Base-by-base conservation (phyloP, 2,888 invertebrate genomes). In the Zonitis immaculata region DNA sequence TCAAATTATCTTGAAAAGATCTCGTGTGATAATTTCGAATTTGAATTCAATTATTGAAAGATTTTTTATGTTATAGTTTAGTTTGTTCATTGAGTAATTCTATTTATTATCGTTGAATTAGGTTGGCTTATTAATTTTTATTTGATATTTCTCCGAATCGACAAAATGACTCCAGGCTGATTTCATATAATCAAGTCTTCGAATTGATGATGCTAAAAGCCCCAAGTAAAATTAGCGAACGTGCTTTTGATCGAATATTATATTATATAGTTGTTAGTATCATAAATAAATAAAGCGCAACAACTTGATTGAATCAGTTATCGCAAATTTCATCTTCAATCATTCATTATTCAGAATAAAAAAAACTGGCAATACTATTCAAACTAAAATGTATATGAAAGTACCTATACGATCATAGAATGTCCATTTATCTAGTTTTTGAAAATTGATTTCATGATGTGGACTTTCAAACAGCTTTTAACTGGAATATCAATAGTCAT, bases 381-480 rank as follows among this genome's bases (percentile, higher is more conserved):
- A n/a, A n/a, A n/a, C n/a, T n/a, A n/a, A n/a, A n/a, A n/a, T n/a
- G n/a, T n/a, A n/a, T n/a, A n/a, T n/a, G n/a, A n/a, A n/a, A n/a
- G n/a, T n/a, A n/a, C n/a, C n/a, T n/a, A n/a, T n/a, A n/a, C n/a
- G n/a, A n/a, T n/a, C n/a, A n/a, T n/a, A n/a, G n/a, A n/a, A n/a
- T n/a, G n/a, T n/a, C n/a, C n/a, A n/a, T n/a, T n/a, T n/a, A n/a
- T n/a, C n/a, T n/a, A n/a, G n/a, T n/a, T n/a, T n/a, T n/a, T n/a
- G n/a, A n/a, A n/a, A n/a, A n/a, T n/a, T n/a, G n/a, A n/a, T n/a
- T n/a, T n/a, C n/a, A n/a, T n/a, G n/a, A n/a, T n/a, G n/a, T 50
- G 49, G 52, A 50, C 52, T 56, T 56, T 52, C 52, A 47, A 52
- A 49, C 44, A 44, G 50, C 52, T 50, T 52, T 42, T 46, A 48